Evolutionary conservation across 2,888 invertebrate species (phyloP).

Genomic region (Tenthredo amoena): DNA sequence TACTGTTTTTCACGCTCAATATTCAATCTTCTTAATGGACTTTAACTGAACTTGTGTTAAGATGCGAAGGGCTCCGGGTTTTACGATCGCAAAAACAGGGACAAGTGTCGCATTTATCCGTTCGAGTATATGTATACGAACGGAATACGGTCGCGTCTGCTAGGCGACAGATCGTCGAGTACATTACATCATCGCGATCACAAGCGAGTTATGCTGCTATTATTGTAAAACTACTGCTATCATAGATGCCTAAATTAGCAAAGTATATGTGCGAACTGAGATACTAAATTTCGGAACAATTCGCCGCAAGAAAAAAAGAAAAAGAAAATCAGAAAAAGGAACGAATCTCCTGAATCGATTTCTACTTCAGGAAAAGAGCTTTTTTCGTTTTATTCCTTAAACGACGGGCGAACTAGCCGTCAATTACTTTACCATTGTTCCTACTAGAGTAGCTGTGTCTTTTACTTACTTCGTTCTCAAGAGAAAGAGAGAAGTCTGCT

Average conservation of each 20-base stretch:
- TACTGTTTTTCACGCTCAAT: conserved; percentile 1
- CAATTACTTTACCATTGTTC: conserved; percentile 21
- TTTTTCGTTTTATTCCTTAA: not conserved
- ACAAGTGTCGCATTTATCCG: conserved; percentile 24
- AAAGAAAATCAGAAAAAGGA: not conserved
- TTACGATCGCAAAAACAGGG: conserved; percentile 32
- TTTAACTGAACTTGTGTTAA: conserved; percentile 22
- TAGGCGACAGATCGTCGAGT: conserved; percentile 1
- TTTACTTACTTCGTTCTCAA: not conserved
- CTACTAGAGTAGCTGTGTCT: not conserved
- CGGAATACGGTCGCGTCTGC: conserved; percentile 12
- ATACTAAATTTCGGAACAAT: not conserved
- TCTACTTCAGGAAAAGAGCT: not conserved
- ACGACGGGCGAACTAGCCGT: conserved; percentile 14
- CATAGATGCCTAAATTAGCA: not conserved
- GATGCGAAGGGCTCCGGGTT: conserved; percentile 21
- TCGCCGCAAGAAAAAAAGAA: not conserved
- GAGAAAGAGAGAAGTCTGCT: not conserved
- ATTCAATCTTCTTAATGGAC: conserved; percentile 45
- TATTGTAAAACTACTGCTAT: not conserved
- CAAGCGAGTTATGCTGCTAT: not conserved
- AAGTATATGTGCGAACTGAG: not conserved
- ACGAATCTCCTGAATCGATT: not conserved
- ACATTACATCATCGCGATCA: not conserved
- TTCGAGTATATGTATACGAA: not conserved